Base-by-base conservation (phyloP, 2,113 vertebrate genomes). In the Merops nubicus region DNA sequence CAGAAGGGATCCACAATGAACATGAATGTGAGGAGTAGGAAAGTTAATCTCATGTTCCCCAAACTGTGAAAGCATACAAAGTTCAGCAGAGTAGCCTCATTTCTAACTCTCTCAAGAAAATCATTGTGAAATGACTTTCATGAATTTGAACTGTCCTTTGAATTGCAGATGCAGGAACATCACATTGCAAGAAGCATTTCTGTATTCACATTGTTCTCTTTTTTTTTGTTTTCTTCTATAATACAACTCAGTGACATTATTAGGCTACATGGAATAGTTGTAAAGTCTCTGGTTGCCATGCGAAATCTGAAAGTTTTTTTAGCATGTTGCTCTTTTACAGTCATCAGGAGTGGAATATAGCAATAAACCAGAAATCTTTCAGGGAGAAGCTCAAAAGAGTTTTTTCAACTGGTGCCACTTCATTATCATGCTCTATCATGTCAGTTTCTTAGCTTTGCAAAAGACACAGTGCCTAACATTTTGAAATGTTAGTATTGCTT, bases 351-450 rank as follows among this genome's bases (percentile, higher is more conserved):
- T 54, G 42, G 86, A 85, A 75, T 2, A 89, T 76, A 94, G 63
- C 48, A 91, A 86, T 40, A 87, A 92, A 95, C 67, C 43, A 91
- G 51, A 60, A 75, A 50, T 91, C 45, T 89, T 95, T 82, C 62
- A 89, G 76, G n/a, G 85, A 88, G 73, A 94, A 93, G 53, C 88
- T 96, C 80, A 96, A 86, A 96, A 95, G 92, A 86, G 62, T 82
- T 87, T 92, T 90, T 94, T 85, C 2, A 0, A 50, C 93, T 72
- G 86, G 69, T 94, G 73, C 65, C 73, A 85, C 92, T 96, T 96
- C 92, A 91, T 93, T 96, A 95, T 93, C 81, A 63, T 94, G 57
- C 85, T 15, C 0, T 83, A 81, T 93, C 56, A 19, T 87, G 86
- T 90, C 83, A 75, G 96, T 94, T 95, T 92, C 56, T 89, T 87